Evolutionary conservation across 1,140 invertebrate genomes (phyloP).

Genomic region (Drosophila azteca): DNA sequence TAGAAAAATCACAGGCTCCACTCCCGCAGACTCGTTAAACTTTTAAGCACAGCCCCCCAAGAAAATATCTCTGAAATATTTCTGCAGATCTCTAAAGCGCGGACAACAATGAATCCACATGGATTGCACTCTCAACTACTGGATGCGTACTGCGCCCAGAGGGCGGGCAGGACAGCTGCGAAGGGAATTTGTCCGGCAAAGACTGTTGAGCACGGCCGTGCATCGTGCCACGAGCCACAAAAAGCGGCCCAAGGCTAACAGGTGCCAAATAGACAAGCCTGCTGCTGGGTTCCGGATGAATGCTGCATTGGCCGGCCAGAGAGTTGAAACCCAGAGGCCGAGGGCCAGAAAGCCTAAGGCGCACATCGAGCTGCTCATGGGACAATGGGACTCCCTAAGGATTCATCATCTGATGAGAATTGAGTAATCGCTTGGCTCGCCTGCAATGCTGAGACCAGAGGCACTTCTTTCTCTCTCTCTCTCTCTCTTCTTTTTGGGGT

Average conservation of each 20-base stretch:
- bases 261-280: neutral
- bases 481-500: no score
- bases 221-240: constrained; percentile 1
- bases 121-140: neutral
- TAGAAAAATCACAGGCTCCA: constrained; percentile 45
- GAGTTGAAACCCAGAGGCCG: neutral
- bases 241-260: constrained; percentile 9
- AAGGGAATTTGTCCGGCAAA: constrained; percentile 39
- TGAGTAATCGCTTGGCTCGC: no score
- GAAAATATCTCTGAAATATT: constrained; percentile 33
- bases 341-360: neutral
- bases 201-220: no score
- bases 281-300: no score
- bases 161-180: constrained; percentile 1
- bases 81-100: constrained; percentile 19
- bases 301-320: neutral
- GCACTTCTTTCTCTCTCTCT: no score
- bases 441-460: no score
- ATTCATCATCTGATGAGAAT: no score
- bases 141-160: constrained; percentile 10
- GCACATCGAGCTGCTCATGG: no score
- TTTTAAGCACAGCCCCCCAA: constrained; percentile 26
- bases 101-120: constrained; percentile 44
- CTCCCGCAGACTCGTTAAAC: constrained; percentile 8
- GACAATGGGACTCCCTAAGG: no score